A percentile compares a stretch with the other conserved stretches of the same genome.
phyloP scores from a whole-genome alignment of 1,140 invertebrate species.

The Ceratina japonica region DNA sequence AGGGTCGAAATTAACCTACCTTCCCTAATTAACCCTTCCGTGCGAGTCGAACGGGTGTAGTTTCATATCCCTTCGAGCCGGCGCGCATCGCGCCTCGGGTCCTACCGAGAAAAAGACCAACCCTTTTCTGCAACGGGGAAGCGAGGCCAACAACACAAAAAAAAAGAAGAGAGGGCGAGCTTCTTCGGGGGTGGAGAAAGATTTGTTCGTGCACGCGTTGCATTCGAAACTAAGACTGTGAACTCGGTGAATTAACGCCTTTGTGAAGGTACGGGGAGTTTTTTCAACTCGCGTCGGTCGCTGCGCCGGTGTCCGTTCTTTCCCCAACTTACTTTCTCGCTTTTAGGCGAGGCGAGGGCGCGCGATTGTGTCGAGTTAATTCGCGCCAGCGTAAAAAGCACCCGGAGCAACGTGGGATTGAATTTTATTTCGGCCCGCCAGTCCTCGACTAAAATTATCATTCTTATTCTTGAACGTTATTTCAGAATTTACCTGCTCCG shows the following conservation, averaged over 20 bases:
- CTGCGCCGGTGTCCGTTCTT: neutral
- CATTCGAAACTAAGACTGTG: slow-evolving; percentile 7
- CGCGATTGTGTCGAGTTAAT: slow-evolving; percentile 1
- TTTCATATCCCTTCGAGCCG: neutral
- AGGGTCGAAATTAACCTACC: slow-evolving; percentile 4
- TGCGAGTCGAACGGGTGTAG: neutral
- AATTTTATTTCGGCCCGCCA: slow-evolving; percentile 11
- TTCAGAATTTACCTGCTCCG: neutral
- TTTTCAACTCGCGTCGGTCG: neutral
- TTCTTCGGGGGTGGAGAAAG: neutral
- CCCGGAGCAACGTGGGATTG: too few species aligned
- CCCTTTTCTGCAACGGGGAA: neutral
- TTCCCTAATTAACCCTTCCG: slow-evolving; percentile 45
- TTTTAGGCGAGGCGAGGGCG: neutral
- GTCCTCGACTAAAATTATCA: slow-evolving; percentile 1
- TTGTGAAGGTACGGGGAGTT: neutral
- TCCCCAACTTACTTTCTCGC: neutral
- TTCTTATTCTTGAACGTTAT: neutral
- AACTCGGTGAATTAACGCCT: slow-evolving; percentile 34
- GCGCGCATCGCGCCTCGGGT: neutral
- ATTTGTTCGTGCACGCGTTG: neutral
- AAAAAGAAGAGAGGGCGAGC: neutral
- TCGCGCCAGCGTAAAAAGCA: neutral
- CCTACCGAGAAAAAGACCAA: neutral
- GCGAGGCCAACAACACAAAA: neutral